Conservation (phyloP, 23 tunicate species). For the Oikopleura albicans region DNA sequence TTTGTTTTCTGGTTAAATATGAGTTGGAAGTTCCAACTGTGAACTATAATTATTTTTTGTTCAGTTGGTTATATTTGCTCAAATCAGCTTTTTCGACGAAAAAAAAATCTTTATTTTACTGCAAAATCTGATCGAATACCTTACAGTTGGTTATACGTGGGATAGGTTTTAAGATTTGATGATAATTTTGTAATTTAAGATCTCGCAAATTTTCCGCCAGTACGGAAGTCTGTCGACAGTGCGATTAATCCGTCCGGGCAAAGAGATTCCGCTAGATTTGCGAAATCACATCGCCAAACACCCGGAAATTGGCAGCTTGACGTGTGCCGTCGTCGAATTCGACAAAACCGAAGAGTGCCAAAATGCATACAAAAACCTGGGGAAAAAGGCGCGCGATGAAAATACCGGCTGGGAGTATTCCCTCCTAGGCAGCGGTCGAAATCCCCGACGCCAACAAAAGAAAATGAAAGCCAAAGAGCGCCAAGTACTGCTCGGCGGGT, state of each 20-base stretch:
- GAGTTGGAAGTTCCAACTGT: too few relatives aligned
- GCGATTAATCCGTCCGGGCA: slow-evolving; percentile 46
- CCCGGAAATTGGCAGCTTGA: slow-evolving; percentile 60
- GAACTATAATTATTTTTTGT: too few relatives aligned
- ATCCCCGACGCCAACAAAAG: not conserved
- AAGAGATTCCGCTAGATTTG: slow-evolving; percentile 58
- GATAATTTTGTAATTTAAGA: slow-evolving; percentile 26
- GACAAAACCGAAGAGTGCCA: slow-evolving; percentile 56
- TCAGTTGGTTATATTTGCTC: too few relatives aligned
- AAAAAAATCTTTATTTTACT: too few relatives aligned
- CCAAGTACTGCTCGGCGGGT: not conserved
- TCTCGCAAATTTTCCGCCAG: slow-evolving; percentile 45
- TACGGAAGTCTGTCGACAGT: slow-evolving; percentile 75
- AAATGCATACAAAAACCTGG: slow-evolving; percentile 67
- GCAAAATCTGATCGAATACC: too few relatives aligned
- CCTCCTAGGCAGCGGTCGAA: slow-evolving; percentile 32
- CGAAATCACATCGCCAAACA: slow-evolving; percentile 85
- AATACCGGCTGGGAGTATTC: slow-evolving; percentile 51
- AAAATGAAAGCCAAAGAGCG: slow-evolving; percentile 2
- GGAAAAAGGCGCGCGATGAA: slow-evolving; percentile 60
- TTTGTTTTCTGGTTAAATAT: too few relatives aligned
- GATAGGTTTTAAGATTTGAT: not conserved
- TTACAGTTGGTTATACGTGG: too few relatives aligned
- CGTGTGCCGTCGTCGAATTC: slow-evolving; percentile 79
- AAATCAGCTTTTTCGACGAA: too few relatives aligned